Percentiles rank a stretch among this genome's conserved stretches.
These are phyloP conservation scores for Bradypodion pumilum DNA, from an alignment of 2,797 vertebrate genomes.

Conservation along the genomic window DNA sequence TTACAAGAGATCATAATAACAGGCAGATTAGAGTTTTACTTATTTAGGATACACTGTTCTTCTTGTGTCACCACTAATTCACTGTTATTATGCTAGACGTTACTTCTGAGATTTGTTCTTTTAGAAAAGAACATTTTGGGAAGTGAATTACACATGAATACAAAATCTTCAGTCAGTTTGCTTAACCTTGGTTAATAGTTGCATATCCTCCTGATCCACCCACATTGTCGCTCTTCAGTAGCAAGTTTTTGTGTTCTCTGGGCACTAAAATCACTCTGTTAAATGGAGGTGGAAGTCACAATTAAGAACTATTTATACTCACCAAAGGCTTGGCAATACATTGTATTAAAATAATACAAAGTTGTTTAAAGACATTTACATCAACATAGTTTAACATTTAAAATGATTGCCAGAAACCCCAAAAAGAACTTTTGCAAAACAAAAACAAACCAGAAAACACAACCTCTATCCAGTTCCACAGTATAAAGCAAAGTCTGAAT, in stretches of 20 bases:
- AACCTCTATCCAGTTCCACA: conserved; percentile 46
- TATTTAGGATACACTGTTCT: neutral
- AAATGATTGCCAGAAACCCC: conserved; percentile 67
- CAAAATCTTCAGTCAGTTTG: neutral
- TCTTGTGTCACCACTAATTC: neutral
- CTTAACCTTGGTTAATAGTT: neutral
- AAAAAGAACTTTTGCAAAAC: conserved; percentile 70
- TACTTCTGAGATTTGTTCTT: neutral
- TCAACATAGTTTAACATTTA: conserved; percentile 69
- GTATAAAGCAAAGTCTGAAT: conserved; percentile 60
- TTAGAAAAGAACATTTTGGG: neutral
- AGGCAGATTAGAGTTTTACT: neutral
- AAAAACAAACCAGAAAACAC: conserved; percentile 21
- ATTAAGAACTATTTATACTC: conserved; percentile 62
- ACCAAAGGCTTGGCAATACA: conserved; percentile 67
- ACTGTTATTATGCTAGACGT: neutral
- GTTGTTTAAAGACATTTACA: conserved; percentile 61
- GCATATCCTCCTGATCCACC: neutral
- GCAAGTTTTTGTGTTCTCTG: conserved; percentile 46
- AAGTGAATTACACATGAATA: neutral
- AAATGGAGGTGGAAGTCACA: conserved; percentile 51
- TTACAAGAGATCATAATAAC: too few relatives aligned
- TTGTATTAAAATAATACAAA: conserved; percentile 33
- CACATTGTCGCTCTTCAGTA: neutral
- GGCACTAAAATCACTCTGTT: conserved; percentile 45